Evolutionary conservation across 2,888 invertebrate genomes (phyloP).

Genomic region (Aromia moschata): DNA sequence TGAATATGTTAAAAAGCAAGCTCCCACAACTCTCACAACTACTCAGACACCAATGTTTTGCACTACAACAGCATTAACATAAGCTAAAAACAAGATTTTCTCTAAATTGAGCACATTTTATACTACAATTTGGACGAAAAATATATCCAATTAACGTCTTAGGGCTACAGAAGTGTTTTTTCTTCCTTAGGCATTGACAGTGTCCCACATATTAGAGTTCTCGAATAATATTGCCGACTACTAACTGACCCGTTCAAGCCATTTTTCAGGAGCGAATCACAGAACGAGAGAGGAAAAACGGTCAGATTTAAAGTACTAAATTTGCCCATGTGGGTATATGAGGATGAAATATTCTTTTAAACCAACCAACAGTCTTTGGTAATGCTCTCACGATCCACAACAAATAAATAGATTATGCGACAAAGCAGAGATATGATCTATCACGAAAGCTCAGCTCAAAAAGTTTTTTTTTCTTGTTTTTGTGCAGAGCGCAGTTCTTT

Average conservation of each 20-base stretch:
- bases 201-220: no score
- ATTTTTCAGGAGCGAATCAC: slow-evolving; percentile 1
- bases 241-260: not conserved
- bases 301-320: slow-evolving; percentile 1
- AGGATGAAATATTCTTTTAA: slow-evolving; percentile 48
- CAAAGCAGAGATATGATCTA: slow-evolving; percentile 62
- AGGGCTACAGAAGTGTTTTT: no score
- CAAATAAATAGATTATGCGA: slow-evolving; percentile 59
- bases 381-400: slow-evolving; percentile 60
- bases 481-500: slow-evolving; percentile 59
- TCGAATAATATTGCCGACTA: not conserved
- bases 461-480: no score
- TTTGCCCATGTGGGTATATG: slow-evolving; percentile 31
- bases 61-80: no score
- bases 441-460: slow-evolving; percentile 61
- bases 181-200: no score
- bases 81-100: no score
- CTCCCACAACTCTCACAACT: no score
- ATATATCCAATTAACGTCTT: no score
- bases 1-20: no score
- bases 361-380: slow-evolving; percentile 60
- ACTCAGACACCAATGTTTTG: no score
- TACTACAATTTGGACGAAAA: no score
- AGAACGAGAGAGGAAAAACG: slow-evolving; percentile 21
- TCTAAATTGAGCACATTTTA: no score